Evolutionary conservation across 2,797 vertebrate species (phyloP), one percentile per base, ranked within the genome.

Genomic region (Agapornis canus): DNA sequence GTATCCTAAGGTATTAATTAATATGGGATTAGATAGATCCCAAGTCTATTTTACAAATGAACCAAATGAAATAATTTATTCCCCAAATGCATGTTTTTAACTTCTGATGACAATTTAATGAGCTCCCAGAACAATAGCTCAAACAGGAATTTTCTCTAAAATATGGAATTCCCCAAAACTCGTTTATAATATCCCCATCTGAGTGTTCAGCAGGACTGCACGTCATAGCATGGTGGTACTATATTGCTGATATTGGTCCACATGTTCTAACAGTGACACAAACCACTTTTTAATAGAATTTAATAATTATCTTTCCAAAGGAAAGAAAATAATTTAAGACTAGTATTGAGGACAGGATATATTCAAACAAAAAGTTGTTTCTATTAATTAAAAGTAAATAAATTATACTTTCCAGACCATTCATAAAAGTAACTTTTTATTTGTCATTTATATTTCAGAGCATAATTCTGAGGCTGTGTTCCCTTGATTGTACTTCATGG

Each of bases 231-330:
- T 4, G 16, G 32, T 9, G 29, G 42, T 14, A 27, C 42, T 26
- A 11, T 31, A 3, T 16, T 56, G 29, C 0, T n/a, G 31, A 13
- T 2, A 48, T 27, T 10, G 22, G 31, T 13, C 51, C 39, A 14
- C 6, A 18, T 0, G 1, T 22, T 31, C 19, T 3, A 16, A 21
- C 6, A 25, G 19, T 8, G 45, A 51, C 13, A 19, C 23, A 65
- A 70, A 43, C 5, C 11, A 37, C 7, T 7, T n/a, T 31, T 27
- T 32, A 7, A 3, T 12, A 23, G 37, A 59, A 21, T 22, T 31
- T 40, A 26, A 31, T 59, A 48, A 65, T 61, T 57, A 51, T 35
- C 20, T 31, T 49, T 54, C 35, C 13, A n/a, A 18, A 39, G 27
- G n/a, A 18, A 64, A 49, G 13, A 68, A 39, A 70, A 63, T 7